Evolutionary conservation across 2,888 invertebrate species (phyloP).

Genomic region (Meiosimyza platycephala): DNA sequence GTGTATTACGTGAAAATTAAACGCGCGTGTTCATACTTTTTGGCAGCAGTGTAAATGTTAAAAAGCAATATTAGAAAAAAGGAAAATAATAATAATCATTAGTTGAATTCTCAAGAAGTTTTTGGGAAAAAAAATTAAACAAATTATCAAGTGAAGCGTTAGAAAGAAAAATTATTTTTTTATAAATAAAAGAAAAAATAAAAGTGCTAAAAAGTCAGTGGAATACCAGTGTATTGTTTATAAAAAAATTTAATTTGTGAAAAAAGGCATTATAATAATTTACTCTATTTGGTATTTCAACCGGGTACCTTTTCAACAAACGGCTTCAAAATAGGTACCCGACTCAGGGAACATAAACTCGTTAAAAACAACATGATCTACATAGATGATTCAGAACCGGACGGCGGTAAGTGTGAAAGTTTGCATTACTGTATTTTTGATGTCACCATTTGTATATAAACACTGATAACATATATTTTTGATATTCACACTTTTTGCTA

Average conservation of each 20-base stretch:
- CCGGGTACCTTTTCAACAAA: neutral
- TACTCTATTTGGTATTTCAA: too few species aligned
- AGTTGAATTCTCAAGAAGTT: too few species aligned
- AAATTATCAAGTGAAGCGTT: slow-evolving; percentile 40
- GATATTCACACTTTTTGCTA: too few species aligned
- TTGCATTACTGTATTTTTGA: too few species aligned
- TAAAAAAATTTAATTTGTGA: neutral
- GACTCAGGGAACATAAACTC: slow-evolving; percentile 53
- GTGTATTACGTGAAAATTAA: neutral
- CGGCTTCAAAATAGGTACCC: slow-evolving; percentile 54
- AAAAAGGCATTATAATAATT: neutral
- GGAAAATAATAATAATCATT: too few species aligned
- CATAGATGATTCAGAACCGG: slow-evolving; percentile 90
- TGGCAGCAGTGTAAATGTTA: neutral
- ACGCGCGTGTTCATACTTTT: slow-evolving; percentile 1
- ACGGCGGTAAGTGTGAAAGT: slow-evolving; percentile 78
- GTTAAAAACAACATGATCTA: slow-evolving; percentile 76
- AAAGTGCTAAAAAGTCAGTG: neutral
- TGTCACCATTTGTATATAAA: neutral
- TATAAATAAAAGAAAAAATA: neutral
- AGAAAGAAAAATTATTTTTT: slow-evolving; percentile 28
- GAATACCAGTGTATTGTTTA: neutral
- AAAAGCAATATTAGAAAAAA: too few species aligned
- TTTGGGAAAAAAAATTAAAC: slow-evolving; percentile 37
- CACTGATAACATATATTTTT: neutral